Percentiles rank a stretch among this genome's conserved stretches.
Conservation (phyloP, 2,113 vertebrate species). For the Anseranas semipalmata region DNA sequence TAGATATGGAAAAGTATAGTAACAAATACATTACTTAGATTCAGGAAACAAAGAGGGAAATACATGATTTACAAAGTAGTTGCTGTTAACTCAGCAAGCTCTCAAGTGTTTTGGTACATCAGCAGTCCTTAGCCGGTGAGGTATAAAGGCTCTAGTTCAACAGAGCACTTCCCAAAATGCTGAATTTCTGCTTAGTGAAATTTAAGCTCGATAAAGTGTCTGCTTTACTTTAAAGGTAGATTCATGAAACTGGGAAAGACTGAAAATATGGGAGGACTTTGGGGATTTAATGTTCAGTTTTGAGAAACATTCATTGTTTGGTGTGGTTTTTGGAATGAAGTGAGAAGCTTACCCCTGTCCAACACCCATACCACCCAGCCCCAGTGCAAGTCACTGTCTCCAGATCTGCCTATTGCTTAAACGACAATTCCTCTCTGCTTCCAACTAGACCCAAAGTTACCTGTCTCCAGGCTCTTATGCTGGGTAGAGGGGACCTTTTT, state of each 20-base stretch:
- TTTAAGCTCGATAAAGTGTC: background rate
- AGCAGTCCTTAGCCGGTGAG: background rate
- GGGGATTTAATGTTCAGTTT: background rate
- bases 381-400: background rate
- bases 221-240: background rate
- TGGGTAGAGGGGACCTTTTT: background rate
- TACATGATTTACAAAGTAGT: background rate
- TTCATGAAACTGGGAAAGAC: background rate
- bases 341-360: background rate
- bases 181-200: background rate
- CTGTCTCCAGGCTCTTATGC: background rate
- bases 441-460: fast-evolving
- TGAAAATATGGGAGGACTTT: background rate
- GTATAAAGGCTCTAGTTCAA: background rate
- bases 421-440: background rate
- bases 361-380: background rate
- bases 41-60: background rate
- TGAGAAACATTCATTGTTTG: background rate
- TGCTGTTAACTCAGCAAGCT: background rate
- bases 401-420: background rate
- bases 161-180: background rate
- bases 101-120: background rate
- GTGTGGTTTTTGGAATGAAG: background rate
- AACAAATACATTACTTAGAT: background rate
- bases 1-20: background rate